Conservation (phyloP, 2,888 invertebrate species). For the Apodemia hepburni region DNA sequence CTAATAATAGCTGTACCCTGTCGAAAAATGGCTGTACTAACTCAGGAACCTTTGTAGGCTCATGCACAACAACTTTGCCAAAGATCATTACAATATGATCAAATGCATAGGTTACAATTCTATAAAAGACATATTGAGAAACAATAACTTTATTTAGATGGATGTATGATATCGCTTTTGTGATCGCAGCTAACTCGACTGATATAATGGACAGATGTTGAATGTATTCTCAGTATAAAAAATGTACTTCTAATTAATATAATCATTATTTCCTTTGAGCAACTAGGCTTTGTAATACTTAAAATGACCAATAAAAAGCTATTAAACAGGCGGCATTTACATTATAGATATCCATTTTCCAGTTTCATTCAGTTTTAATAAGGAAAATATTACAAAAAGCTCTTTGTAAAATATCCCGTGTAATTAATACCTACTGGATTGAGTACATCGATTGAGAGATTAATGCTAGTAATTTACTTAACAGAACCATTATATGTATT, state of each 20-base stretch:
- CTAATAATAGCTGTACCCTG: too few species aligned
- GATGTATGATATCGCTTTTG: neutral
- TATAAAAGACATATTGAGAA: too few species aligned
- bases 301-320: neutral
- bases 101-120: too few species aligned
- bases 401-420: neutral
- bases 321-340: neutral
- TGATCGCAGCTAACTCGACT: neutral
- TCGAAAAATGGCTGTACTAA: too few species aligned
- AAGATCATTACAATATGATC: too few species aligned
- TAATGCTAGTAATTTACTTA: neutral
- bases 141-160: too few species aligned
- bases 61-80: too few species aligned
- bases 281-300: too few species aligned
- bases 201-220: neutral
- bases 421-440: neutral
- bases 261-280: too few species aligned
- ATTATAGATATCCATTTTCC: neutral
- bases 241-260: too few species aligned
- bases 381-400: slow-evolving; percentile 5
- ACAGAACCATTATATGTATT: neutral
- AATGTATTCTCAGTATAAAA: too few species aligned
- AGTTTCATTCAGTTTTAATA: slow-evolving; percentile 1
- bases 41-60: too few species aligned
- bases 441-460: neutral